phyloP scores from a whole-genome alignment of 2,888 invertebrate species.

The Dynastes hyllus region DNA sequence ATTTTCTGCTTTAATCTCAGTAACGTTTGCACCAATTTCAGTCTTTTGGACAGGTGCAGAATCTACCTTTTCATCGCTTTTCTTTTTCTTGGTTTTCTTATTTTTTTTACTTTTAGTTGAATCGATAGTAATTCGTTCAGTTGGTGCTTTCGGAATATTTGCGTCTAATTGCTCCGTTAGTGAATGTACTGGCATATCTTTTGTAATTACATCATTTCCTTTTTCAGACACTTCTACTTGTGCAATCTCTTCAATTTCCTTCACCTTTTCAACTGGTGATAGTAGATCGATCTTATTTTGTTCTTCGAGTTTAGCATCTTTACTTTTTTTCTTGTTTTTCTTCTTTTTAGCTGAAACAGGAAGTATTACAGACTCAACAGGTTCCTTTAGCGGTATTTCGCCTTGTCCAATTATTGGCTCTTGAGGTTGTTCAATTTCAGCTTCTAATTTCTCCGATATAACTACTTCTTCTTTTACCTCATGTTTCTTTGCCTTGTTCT shows the following conservation, averaged over 20 bases:
- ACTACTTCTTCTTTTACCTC: constrained; percentile 33
- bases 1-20: too few relatives aligned
- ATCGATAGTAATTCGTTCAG: neutral
- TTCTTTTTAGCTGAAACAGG: constrained; percentile 9
- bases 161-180: neutral
- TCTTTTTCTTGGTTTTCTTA: constrained; percentile 39
- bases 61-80: neutral
- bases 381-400: neutral
- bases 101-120: constrained; percentile 15
- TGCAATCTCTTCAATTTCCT: neutral
- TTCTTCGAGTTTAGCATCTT: neutral
- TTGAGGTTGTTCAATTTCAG: constrained; percentile 6
- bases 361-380: neutral
- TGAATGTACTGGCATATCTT: neutral
- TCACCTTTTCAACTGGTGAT: constrained; percentile 8
- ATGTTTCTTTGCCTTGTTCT: constrained; percentile 42
- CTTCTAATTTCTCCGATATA: constrained; percentile 15
- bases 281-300: constrained; percentile 24
- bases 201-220: neutral
- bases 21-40: too few relatives aligned
- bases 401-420: neutral
- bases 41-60: neutral
- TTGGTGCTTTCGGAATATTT: neutral
- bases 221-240: neutral
- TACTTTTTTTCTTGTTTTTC: constrained; percentile 30